Evolutionary conservation across 2,888 invertebrate species (phyloP), one percentile per base, ranked within the genome.

Genomic region (Leistus spinibarbis): DNA sequence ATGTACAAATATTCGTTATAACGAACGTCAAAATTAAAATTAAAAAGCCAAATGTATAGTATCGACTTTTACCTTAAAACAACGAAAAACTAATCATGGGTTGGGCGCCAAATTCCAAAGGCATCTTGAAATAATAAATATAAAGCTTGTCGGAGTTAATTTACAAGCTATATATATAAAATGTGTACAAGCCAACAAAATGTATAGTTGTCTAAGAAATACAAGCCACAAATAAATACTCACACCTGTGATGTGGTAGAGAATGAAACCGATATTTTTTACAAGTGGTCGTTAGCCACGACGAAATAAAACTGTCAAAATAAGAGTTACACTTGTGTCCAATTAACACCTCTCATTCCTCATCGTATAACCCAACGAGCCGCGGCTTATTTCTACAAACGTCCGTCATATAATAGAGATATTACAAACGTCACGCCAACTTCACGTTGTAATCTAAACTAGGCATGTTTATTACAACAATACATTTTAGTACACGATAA

Each of bases 401-500:
- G 27, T 54, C 54, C 63, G 64, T 64, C 53, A 64, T 53, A 71
- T 71, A 71, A 71, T 71, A 64, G 71, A 71, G 71, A 71, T 71
- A 71, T 71, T 71, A 63, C 64, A 24, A 62, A 64, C 64, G 71
- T 64, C 63, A 63, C 64, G 71, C 71, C 54, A 63, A 16, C 64
- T n/a, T 23, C 16, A 23, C 24, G 24, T 17, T 2, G 16, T 71
- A 72, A 72, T 72, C 72, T 72, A 72, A 72, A 72, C 72, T 65
- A 72, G 72, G 57, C 72, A 57, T 72, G 72, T 72, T 72, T 72
- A 72, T 72, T 72, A 72, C 66, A 72, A 72, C 53, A 72, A 72
- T 72, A 72, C 72, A 72, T 72, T 72, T 72, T 66, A 66, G 57
- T 57, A 72, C 72, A 72, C 72, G 72, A 72, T n/a, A n/a, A n/a